Evolutionary conservation across 2,113 vertebrate species (phyloP), one percentile per base, ranked within the genome.

Genomic region (Saguinus midas): DNA sequence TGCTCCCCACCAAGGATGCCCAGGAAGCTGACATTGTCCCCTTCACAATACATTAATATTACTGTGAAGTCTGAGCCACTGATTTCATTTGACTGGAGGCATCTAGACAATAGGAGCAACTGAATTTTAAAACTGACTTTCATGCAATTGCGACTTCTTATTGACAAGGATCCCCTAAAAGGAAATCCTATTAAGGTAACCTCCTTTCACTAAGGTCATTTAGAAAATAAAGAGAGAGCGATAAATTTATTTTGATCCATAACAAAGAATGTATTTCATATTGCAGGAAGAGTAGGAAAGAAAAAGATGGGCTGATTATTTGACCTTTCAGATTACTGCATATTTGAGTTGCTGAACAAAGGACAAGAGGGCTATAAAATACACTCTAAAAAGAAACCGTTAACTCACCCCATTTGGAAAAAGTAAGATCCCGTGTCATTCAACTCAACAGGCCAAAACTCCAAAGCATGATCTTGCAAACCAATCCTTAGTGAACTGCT

Each of bases 401-500:
- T n/a, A 98, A 98, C 99, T 93, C 92, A 99, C 99, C 98, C 98
- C 75, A 93, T n/a, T 73, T 43, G 87, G 91, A 97, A 97, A 86
- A 25, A 73, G 80, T 99, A 99, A 88, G 64, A 92, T 57, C 98
- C 99, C 83, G 91, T 94, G 50, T 99, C 99, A 78, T 83, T 45
- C 80, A 98, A 55, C 58, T 98, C 96, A 87, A 87, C 76, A 75
- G 99, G 99, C 99, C 99, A 99, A 96, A 99, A 99, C 64, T 98
- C 98, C 97, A 99, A 93, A 89, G 82, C 45, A 68, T 97, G 93
- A 68, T 35, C 96, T 17, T 37, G 85, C 35, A 95, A 57, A 95
- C 82, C 12, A 48, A 98, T 97, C 97, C 98, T 98, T 10, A 7
- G 35, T 8, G 97, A 98, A 29, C 29, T 64, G 57, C 48, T 27